Conservation (phyloP, 2,797 vertebrate species). For the Phrynocephalus forsythii region DNA sequence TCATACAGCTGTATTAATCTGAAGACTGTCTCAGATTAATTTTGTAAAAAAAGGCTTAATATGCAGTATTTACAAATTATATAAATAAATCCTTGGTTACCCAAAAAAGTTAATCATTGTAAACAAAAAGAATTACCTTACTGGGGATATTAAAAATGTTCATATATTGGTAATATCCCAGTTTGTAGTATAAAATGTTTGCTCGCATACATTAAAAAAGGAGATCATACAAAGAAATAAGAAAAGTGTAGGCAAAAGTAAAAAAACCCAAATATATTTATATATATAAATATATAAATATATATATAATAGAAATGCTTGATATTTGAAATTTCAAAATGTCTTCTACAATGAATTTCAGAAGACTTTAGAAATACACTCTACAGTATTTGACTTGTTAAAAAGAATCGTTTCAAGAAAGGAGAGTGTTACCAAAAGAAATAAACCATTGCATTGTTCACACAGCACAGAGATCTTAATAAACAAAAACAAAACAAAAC, state of each 20-base stretch:
- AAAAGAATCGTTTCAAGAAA: constrained; percentile 78
- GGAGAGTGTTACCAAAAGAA: constrained; percentile 56
- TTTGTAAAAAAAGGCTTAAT: constrained; percentile 69
- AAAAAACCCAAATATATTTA: constrained; percentile 66
- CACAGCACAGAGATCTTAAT: constrained; percentile 68
- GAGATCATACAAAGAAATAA: constrained; percentile 60
- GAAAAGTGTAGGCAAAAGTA: constrained; percentile 56
- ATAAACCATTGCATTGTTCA: constrained; percentile 61
- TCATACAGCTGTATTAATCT: constrained; percentile 61
- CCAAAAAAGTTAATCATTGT: constrained; percentile 68
- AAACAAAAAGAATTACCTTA: constrained; percentile 62
- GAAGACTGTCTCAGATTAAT: constrained; percentile 66
- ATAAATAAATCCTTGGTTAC: constrained; percentile 77
- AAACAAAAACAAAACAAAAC: background rate
- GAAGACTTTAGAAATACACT: constrained; percentile 74
- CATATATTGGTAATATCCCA: constrained; percentile 71
- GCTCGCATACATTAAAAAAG: constrained; percentile 81
- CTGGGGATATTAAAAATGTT: constrained; percentile 71
- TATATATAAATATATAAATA: constrained; percentile 1
- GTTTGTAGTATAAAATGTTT: constrained; percentile 76
- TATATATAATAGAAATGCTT: constrained; percentile 79
- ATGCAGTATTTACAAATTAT: constrained; percentile 80
- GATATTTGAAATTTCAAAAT: constrained; percentile 67
- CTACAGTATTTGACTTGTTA: constrained; percentile 79
- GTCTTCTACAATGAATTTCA: constrained; percentile 60